These are phyloP conservation scores for Ornithoptera alexandrae DNA, from an alignment of 2,888 invertebrate genomes.

Conservation along the genomic window DNA sequence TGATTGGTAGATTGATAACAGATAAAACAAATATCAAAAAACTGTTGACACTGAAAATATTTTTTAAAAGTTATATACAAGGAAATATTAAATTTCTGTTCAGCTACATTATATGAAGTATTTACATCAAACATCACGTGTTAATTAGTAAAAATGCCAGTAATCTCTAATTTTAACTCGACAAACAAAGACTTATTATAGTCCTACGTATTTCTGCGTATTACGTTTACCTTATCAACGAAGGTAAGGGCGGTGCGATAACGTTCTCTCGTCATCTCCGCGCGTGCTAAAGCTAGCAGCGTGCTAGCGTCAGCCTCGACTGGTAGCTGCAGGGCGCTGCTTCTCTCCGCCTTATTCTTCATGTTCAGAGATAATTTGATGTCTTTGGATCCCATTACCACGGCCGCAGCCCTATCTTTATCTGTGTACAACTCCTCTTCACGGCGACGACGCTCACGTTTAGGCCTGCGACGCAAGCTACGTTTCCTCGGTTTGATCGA, in stretches of 20 bases:
- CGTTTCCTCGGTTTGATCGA: slow-evolving; percentile 60
- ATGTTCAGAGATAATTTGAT: slow-evolving; percentile 91
- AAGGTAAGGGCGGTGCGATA: slow-evolving; percentile 86
- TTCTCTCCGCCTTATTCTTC: slow-evolving; percentile 88
- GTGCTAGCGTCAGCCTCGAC: slow-evolving; percentile 89
- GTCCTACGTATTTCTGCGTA: background rate
- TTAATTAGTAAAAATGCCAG: too few species aligned
- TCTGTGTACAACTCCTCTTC: slow-evolving; percentile 92
- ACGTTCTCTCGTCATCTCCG: slow-evolving; percentile 88
- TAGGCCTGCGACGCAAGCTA: slow-evolving; percentile 57
- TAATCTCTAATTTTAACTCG: too few species aligned
- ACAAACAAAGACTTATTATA: too few species aligned
- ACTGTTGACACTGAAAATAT: too few species aligned
- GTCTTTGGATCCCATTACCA: slow-evolving; percentile 91
- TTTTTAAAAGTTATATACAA: too few species aligned
- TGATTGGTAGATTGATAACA: too few species aligned
- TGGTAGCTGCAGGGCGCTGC: slow-evolving; percentile 85
- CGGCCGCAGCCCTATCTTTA: slow-evolving; percentile 94
- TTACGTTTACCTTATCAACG: slow-evolving; percentile 85
- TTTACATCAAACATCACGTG: too few species aligned
- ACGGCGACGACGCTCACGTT: slow-evolving; percentile 61
- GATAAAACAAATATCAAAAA: too few species aligned
- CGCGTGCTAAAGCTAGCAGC: slow-evolving; percentile 86
- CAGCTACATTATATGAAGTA: too few species aligned
- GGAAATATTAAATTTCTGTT: too few species aligned